Conservation (phyloP, 1,140 invertebrate genomes). For the Drosophila sturtevanti region DNA sequence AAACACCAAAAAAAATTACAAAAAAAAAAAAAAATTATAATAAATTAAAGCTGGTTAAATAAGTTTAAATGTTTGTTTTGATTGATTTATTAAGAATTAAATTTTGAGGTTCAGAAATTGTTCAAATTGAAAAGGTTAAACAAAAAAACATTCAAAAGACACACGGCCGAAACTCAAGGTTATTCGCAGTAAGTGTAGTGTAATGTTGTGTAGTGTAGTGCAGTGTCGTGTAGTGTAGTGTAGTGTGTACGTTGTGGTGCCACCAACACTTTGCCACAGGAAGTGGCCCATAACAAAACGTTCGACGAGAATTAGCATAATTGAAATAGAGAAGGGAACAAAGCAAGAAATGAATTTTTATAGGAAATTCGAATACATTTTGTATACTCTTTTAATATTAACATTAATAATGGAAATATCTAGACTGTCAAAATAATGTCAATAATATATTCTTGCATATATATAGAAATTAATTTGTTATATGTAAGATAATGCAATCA, state of each 20-base stretch:
- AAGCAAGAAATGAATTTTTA: not conserved
- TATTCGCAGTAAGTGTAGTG: not conserved
- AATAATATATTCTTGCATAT: too few species aligned
- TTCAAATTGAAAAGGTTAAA: not conserved
- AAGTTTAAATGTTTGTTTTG: conserved; percentile 47
- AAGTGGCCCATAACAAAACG: conserved; percentile 58
- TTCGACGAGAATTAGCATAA: conserved; percentile 69
- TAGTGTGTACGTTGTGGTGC: conserved; percentile 28
- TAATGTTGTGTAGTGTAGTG: not conserved
- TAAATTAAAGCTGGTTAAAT: conserved; percentile 19
- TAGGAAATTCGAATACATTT: not conserved
- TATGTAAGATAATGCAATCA: too few species aligned
- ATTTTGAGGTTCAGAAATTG: not conserved
- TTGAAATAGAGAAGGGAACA: conserved; percentile 30
- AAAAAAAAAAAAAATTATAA: not conserved
- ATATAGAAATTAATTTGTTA: too few species aligned
- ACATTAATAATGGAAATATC: too few species aligned
- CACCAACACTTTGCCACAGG: conserved; percentile 28
- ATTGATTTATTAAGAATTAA: conserved; percentile 55
- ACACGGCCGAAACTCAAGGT: not conserved
- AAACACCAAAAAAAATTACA: not conserved
- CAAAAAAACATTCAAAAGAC: too few species aligned
- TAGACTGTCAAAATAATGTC: too few species aligned
- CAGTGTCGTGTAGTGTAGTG: conserved; percentile 53
- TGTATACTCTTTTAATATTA: not conserved